phyloP scores from a whole-genome alignment of 2,113 vertebrate genomes.

The Oxygymnocypris stewartii region DNA sequence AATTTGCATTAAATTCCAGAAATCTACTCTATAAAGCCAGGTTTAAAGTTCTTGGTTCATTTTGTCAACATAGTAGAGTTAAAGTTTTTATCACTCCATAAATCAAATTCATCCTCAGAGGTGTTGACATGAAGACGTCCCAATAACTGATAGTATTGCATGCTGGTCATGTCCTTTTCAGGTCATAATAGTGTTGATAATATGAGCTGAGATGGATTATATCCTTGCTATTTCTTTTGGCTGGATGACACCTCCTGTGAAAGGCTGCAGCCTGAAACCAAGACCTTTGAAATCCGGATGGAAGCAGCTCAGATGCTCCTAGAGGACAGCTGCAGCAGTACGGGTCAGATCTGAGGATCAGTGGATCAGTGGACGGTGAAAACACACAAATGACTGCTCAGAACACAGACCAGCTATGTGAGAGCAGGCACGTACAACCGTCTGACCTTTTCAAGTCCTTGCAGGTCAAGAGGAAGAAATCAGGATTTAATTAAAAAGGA shows the following conservation, averaged over 20 bases:
- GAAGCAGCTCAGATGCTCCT: constrained; percentile 50
- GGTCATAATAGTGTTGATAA: constrained; percentile 21
- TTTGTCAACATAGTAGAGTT: too few relatives aligned
- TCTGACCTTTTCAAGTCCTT: constrained; percentile 22
- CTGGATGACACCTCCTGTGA: constrained; percentile 49
- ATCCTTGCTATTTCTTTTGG: constrained; percentile 54
- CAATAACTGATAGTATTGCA: not conserved
- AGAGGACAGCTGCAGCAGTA: constrained; percentile 60
- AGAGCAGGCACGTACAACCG: not conserved
- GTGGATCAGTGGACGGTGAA: constrained; percentile 14
- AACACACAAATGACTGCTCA: constrained; percentile 18
- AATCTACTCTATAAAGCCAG: too few relatives aligned
- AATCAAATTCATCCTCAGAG: not conserved
- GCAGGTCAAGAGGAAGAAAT: constrained; percentile 27
- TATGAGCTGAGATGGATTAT: constrained; percentile 44
- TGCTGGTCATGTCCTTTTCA: not conserved
- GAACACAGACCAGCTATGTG: not conserved
- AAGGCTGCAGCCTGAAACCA: constrained; percentile 51
- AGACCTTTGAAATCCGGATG: constrained; percentile 56
- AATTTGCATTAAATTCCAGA: too few relatives aligned
- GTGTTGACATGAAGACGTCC: not conserved
- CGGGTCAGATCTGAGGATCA: constrained; percentile 1
- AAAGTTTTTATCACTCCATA: too few relatives aligned
- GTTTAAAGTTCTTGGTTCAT: too few relatives aligned
- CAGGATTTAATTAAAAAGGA: not conserved